These are phyloP conservation scores for Dichetophora obliterata DNA, from an alignment of 2,888 invertebrate genomes.

Conservation along the genomic window DNA sequence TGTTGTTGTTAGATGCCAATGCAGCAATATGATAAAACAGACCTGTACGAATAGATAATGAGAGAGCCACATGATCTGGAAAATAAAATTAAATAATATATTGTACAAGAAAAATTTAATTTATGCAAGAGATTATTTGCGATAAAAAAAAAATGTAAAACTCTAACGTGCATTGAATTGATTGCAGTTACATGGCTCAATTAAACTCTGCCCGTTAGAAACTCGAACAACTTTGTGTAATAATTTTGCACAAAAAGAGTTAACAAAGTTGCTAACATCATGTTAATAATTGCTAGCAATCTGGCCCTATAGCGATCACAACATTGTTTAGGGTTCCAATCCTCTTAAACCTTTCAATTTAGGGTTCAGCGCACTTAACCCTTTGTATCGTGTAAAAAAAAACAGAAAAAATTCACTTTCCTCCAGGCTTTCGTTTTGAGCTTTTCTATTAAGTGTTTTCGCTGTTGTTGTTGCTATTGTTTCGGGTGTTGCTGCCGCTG, in stretches of 20 bases:
- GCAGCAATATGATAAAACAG: conserved; percentile 4
- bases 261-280: too few relatives aligned
- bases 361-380: conserved; percentile 55
- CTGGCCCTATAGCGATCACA: not conserved
- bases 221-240: too few relatives aligned
- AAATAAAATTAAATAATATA: conserved; percentile 25
- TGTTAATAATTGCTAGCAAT: too few relatives aligned
- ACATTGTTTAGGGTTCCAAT: not conserved
- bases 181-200: too few relatives aligned
- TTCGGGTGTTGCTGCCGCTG: not conserved
- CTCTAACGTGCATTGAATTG: not conserved
- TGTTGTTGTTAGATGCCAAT: conserved; percentile 7
- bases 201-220: too few relatives aligned
- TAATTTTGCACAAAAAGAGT: too few relatives aligned
- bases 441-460: not conserved
- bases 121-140: not conserved
- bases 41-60: conserved; percentile 2
- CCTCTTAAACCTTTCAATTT: conserved; percentile 23
- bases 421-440: conserved; percentile 5
- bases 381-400: conserved; percentile 33
- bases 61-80: conserved; percentile 36
- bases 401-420: conserved; percentile 19
- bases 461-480: not conserved
- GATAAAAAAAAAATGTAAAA: not conserved
- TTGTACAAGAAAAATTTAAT: conserved; percentile 9